A percentile compares a stretch with the other conserved stretches of the same genome.
phyloP scores from a whole-genome alignment of 1,140 invertebrate genomes.

The Apis dorsata region DNA sequence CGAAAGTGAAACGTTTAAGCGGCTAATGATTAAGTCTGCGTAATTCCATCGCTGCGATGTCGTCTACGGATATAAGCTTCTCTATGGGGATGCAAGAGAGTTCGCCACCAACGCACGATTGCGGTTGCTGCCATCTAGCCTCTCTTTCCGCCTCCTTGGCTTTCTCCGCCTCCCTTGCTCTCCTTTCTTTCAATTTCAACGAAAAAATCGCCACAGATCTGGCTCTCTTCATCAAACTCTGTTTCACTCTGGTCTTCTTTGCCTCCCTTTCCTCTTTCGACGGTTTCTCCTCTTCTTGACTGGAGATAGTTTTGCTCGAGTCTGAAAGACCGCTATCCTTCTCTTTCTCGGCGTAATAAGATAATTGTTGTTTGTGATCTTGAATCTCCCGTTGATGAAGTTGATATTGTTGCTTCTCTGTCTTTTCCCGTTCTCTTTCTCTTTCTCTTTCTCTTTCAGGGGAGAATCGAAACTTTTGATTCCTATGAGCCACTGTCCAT shows the following conservation, averaged over 20 bases:
- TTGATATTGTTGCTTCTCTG: slow-evolving; percentile 68
- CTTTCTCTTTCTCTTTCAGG: slow-evolving; percentile 72
- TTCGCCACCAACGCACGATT: slow-evolving; percentile 87
- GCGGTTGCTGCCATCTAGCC: slow-evolving; percentile 81
- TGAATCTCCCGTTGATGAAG: slow-evolving; percentile 50
- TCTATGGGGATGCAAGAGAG: slow-evolving; percentile 90
- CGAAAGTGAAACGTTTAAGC: slow-evolving; percentile 58
- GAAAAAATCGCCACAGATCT: slow-evolving; percentile 91
- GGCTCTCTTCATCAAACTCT: slow-evolving; percentile 88
- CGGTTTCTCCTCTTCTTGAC: slow-evolving; percentile 80
- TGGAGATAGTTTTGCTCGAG: slow-evolving; percentile 81
- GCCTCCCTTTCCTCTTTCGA: slow-evolving; percentile 82
- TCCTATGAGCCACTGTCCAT: slow-evolving; percentile 72
- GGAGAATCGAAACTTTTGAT: slow-evolving; percentile 77
- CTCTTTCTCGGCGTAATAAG: slow-evolving; percentile 66
- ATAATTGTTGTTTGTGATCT: slow-evolving; percentile 63
- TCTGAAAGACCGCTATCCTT: slow-evolving; percentile 77
- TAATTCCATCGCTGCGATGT: slow-evolving; percentile 78
- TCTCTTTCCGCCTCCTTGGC: slow-evolving; percentile 78
- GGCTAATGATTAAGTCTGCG: slow-evolving; percentile 78
- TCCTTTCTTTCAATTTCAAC: slow-evolving; percentile 86
- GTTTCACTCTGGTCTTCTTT: slow-evolving; percentile 86
- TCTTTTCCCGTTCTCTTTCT: slow-evolving; percentile 69
- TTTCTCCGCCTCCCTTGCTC: slow-evolving; percentile 86
- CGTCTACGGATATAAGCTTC: slow-evolving; percentile 82